Evolutionary conservation across 2,888 invertebrate genomes (phyloP).

Genomic region (Andrena minutula): DNA sequence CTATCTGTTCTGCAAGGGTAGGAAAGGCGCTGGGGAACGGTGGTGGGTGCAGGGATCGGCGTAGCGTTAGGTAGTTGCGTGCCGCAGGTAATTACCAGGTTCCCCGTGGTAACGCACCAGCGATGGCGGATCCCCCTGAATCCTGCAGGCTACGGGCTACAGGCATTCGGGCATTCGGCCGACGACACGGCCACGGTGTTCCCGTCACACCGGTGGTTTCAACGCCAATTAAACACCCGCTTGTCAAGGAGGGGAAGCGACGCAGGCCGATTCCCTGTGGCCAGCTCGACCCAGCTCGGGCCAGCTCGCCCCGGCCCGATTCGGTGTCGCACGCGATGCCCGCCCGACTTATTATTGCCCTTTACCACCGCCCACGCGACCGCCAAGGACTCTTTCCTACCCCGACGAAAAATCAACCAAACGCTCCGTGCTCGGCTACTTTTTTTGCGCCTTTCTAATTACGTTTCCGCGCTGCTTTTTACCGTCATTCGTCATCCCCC

Average conservation of each 20-base stretch:
- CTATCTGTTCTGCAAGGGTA: slow-evolving; percentile 3
- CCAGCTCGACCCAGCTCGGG: slow-evolving; percentile 75
- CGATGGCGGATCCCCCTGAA: slow-evolving; percentile 80
- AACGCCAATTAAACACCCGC: slow-evolving; percentile 85
- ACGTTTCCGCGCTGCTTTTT: slow-evolving; percentile 32
- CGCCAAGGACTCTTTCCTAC: slow-evolving; percentile 9
- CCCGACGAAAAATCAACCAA: slow-evolving; percentile 9
- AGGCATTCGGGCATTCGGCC: slow-evolving; percentile 82
- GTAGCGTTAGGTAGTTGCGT: slow-evolving; percentile 78
- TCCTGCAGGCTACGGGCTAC: slow-evolving; percentile 79
- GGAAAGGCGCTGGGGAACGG: slow-evolving; percentile 25
- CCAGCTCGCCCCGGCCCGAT: slow-evolving; percentile 68
- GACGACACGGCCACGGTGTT: slow-evolving; percentile 82
- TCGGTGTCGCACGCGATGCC: slow-evolving; percentile 83
- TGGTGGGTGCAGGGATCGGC: slow-evolving; percentile 42
- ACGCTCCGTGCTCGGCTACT: background rate
- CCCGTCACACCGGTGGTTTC: slow-evolving; percentile 85
- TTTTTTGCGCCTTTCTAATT: slow-evolving; percentile 20
- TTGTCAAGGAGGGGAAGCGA: slow-evolving; percentile 80
- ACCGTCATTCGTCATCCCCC: slow-evolving; percentile 16
- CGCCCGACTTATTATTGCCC: slow-evolving; percentile 77
- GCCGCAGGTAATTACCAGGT: slow-evolving; percentile 83
- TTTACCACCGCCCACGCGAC: slow-evolving; percentile 77
- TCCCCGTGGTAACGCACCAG: slow-evolving; percentile 80
- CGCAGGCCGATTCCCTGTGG: slow-evolving; percentile 62